Conservation (phyloP, 2,888 invertebrate species). For the Perithous albicinctus region DNA sequence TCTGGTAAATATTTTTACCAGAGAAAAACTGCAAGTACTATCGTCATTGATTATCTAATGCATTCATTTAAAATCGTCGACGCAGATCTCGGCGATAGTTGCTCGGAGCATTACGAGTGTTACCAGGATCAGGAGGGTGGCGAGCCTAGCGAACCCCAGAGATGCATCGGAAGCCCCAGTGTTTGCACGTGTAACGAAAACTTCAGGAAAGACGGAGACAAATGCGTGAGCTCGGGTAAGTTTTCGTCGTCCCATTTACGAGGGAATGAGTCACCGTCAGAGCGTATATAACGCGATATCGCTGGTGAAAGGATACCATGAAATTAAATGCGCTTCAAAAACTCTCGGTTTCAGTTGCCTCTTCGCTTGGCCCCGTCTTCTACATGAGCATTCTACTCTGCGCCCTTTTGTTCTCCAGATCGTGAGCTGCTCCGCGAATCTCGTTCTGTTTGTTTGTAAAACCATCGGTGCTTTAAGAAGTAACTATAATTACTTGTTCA, state of each 20-base stretch:
- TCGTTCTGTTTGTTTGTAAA: conserved; percentile 16
- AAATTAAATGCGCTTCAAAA: neutral
- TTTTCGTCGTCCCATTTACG: conserved; percentile 10
- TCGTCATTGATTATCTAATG: neutral
- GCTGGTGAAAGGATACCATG: neutral
- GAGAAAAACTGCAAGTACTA: no score
- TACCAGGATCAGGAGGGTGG: conserved; percentile 64
- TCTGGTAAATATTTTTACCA: no score
- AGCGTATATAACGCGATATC: conserved; percentile 16
- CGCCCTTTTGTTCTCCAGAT: conserved; percentile 38
- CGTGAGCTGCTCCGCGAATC: conserved; percentile 28
- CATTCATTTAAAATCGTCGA: neutral
- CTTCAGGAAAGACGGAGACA: conserved; percentile 53
- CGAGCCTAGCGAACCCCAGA: conserved; percentile 42
- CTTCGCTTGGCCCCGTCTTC: conserved; percentile 40
- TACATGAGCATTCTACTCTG: conserved; percentile 29
- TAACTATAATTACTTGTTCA: conserved; percentile 25
- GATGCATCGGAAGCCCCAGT: conserved; percentile 65
- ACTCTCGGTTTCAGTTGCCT: conserved; percentile 47
- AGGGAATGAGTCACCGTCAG: conserved; percentile 1
- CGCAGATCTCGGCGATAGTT: conserved; percentile 70
- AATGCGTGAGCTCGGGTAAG: conserved; percentile 70
- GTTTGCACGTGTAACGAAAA: conserved; percentile 70
- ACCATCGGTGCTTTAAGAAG: conserved; percentile 49
- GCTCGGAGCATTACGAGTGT: conserved; percentile 71